These are phyloP conservation scores for Trichechus manatus DNA, from an alignment of 2,113 vertebrate genomes.

Conservation along the genomic window DNA sequence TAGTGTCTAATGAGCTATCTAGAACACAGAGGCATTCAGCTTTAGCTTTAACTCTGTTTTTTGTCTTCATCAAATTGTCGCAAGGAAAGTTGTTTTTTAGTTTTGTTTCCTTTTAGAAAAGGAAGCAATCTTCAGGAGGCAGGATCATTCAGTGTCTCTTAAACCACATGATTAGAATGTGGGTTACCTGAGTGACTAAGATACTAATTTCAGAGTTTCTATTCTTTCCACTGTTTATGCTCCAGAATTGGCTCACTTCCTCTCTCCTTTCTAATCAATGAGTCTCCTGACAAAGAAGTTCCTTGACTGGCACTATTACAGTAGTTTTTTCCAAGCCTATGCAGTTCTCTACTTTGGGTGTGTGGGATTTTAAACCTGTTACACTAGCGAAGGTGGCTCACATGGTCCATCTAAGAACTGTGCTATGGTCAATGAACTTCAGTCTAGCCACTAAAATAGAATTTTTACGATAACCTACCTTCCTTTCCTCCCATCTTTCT, in stretches of 20 bases:
- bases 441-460: background rate
- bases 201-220: constrained; percentile 45
- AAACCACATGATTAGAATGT: background rate
- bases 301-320: background rate
- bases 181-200: background rate
- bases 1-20: constrained; percentile 15
- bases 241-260: constrained; percentile 26
- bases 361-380: background rate
- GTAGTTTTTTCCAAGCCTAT: background rate
- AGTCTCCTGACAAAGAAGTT: background rate
- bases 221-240: background rate
- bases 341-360: background rate
- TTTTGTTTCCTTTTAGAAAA: background rate
- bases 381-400: background rate
- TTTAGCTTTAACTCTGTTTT: background rate
- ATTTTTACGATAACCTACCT: background rate
- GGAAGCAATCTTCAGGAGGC: background rate
- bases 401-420: background rate
- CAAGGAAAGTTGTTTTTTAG: background rate
- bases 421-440: background rate
- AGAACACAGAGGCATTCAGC: background rate
- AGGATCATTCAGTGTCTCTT: background rate
- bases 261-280: constrained; percentile 40
- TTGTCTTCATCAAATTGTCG: background rate
- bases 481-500: background rate